phyloP scores from a whole-genome alignment of 1,140 invertebrate genomes.

The Contarinia nasturtii region DNA sequence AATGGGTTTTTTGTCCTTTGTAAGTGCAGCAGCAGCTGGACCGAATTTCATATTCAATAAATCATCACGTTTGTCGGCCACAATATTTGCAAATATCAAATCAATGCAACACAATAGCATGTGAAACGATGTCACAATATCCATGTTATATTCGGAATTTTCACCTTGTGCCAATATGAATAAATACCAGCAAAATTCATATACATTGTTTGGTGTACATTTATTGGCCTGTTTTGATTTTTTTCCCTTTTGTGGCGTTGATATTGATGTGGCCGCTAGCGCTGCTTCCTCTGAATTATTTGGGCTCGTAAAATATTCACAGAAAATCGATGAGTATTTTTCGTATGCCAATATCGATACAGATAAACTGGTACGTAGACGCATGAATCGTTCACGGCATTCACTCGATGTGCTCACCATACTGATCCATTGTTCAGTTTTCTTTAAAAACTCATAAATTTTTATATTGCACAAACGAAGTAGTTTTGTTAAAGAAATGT shows the following conservation, averaged over 20 bases:
- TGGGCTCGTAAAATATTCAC: slow-evolving; percentile 51
- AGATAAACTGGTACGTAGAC: slow-evolving; percentile 79
- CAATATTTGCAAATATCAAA: slow-evolving; percentile 71
- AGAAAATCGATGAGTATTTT: slow-evolving; percentile 80
- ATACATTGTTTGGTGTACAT: slow-evolving; percentile 64
- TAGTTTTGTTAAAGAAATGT: slow-evolving; percentile 67
- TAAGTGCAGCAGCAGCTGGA: slow-evolving; percentile 48
- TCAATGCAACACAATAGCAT: slow-evolving; percentile 78
- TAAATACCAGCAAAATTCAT: slow-evolving; percentile 85
- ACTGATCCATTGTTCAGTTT: slow-evolving; percentile 89
- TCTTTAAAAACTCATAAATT: slow-evolving; percentile 91
- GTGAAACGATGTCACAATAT: slow-evolving; percentile 89
- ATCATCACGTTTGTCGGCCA: slow-evolving; percentile 61
- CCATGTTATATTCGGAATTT: slow-evolving; percentile 64
- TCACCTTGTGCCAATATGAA: slow-evolving; percentile 84
- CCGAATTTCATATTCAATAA: slow-evolving; percentile 67
- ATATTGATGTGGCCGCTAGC: not conserved
- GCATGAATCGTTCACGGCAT: slow-evolving; percentile 68
- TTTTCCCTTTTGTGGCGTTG: not conserved
- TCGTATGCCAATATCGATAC: slow-evolving; percentile 89
- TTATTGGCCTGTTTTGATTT: not conserved
- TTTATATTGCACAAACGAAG: slow-evolving; percentile 75
- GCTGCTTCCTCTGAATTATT: not conserved
- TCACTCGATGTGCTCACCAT: slow-evolving; percentile 70
- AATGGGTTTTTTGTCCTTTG: slow-evolving; percentile 41